Percentiles rank a stretch among this genome's conserved stretches.
Evolutionary conservation across 2,888 invertebrate genomes (phyloP).

Genomic region (Ornithoptera alexandrae): DNA sequence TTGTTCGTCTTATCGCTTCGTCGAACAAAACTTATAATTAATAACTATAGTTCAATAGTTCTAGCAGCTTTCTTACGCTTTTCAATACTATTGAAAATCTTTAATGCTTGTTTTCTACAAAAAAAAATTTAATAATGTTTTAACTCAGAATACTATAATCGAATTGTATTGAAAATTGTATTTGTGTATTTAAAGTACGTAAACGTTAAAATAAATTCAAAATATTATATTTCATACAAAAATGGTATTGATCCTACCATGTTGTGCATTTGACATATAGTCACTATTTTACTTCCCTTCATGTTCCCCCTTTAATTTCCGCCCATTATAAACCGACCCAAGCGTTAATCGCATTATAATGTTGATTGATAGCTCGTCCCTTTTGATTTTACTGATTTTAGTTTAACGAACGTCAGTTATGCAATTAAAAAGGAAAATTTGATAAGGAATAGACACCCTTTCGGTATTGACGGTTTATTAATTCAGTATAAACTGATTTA

Average conservation of each 20-base stretch:
- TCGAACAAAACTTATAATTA: too few species aligned
- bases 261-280: slow-evolving; percentile 50
- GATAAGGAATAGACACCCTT: background rate
- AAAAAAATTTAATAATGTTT: too few species aligned
- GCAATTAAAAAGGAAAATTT: slow-evolving; percentile 17
- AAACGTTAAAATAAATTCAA: too few species aligned
- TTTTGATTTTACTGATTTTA: slow-evolving; percentile 39
- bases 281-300: slow-evolving; percentile 49
- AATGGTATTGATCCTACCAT: slow-evolving; percentile 37
- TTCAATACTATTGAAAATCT: too few species aligned
- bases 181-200: too few species aligned
- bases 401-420: slow-evolving; percentile 8
- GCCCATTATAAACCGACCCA: slow-evolving; percentile 50
- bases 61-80: too few species aligned
- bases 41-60: too few species aligned
- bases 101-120: too few species aligned
- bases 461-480: background rate
- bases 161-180: too few species aligned
- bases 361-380: slow-evolving; percentile 63
- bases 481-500: background rate
- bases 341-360: slow-evolving; percentile 64
- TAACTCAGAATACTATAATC: too few species aligned
- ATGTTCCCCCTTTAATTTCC: slow-evolving; percentile 57
- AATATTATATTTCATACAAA: background rate
- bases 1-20: too few species aligned